Conservation (phyloP, 2,113 vertebrate species). For the Passer montanus region DNA sequence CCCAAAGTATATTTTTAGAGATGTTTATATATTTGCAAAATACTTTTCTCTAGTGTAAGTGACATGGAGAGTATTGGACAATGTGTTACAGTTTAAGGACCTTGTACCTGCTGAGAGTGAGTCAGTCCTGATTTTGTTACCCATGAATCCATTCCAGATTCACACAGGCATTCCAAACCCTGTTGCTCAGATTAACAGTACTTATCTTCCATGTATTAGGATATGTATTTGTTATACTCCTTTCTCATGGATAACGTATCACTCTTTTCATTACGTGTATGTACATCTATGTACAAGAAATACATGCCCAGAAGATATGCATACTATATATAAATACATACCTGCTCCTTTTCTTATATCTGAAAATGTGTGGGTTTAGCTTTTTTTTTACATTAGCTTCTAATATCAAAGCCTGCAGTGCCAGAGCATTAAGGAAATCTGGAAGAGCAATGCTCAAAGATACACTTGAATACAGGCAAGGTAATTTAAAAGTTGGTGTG, state of each 20-base stretch:
- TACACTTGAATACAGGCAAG: background rate
- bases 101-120: background rate
- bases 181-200: background rate
- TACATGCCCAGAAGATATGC: background rate
- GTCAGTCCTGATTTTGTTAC: background rate
- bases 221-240: background rate
- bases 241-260: background rate
- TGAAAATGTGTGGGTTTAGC: background rate
- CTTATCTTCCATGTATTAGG: background rate
- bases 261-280: rapidly evolving
- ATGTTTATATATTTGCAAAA: background rate
- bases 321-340: background rate
- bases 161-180: background rate
- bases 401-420: background rate
- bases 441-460: background rate
- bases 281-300: background rate
- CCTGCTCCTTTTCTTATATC: background rate
- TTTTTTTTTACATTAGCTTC: background rate
- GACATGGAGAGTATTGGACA: background rate
- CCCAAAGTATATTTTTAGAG: background rate
- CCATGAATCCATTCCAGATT: background rate
- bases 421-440: background rate
- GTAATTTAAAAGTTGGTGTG: background rate
- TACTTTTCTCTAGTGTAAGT: background rate
- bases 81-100: background rate